A percentile compares a stretch with the other conserved stretches of the same genome.
phyloP scores from a whole-genome alignment of 2,888 invertebrate genomes.

The Alentia gelatinosa region DNA sequence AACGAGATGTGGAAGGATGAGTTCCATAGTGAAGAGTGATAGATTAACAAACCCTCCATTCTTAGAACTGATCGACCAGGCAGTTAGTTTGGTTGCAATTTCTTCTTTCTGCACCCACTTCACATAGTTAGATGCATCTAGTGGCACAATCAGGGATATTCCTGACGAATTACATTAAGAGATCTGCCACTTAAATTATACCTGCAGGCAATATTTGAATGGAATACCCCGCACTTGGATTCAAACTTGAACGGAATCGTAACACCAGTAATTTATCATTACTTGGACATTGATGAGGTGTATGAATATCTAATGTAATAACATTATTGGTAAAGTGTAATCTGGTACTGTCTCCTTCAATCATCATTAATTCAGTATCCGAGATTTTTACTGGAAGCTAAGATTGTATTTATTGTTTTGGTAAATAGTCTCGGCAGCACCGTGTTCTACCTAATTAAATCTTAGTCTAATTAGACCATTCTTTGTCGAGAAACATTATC shows the following conservation, averaged over 20 bases:
- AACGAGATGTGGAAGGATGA: no score
- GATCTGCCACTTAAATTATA: neutral
- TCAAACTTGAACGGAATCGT: neutral
- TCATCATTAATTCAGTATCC: neutral
- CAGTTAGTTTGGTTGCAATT: no score
- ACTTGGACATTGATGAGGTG: neutral
- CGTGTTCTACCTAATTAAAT: neutral
- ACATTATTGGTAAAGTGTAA: neutral
- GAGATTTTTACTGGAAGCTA: neutral
- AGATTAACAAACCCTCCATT: no score
- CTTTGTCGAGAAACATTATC: neutral
- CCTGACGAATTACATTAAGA: neutral
- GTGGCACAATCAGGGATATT: neutral
- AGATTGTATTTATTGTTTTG: conserved; percentile 1
- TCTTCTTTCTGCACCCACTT: no score
- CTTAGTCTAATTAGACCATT: neutral
- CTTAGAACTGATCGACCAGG: no score
- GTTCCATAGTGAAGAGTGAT: no score
- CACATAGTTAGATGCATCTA: no score
- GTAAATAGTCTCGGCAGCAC: neutral
- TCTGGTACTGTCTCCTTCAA: neutral
- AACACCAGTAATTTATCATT: neutral
- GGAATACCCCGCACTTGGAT: neutral
- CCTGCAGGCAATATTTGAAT: neutral
- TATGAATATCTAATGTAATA: neutral